Conservation (phyloP, 2,113 vertebrate species). For the Parus major region DNA sequence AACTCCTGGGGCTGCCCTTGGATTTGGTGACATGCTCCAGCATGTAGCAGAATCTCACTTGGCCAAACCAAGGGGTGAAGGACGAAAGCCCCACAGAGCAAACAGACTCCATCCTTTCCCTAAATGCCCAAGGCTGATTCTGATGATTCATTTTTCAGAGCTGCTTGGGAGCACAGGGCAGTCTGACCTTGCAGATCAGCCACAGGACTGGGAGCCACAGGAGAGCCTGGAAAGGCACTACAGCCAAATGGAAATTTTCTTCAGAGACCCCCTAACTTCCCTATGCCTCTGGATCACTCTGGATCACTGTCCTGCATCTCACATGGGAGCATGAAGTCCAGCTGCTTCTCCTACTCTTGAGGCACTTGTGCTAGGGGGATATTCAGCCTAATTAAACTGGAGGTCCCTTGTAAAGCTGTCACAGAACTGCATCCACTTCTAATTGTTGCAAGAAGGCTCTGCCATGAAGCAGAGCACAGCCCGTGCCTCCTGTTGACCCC, state of each 20-base stretch:
- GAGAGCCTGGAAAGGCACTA: background rate
- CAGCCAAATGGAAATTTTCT: background rate
- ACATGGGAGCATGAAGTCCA: background rate
- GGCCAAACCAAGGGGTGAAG: background rate
- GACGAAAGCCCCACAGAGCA: background rate
- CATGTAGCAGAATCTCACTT: background rate
- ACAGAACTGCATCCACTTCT: background rate
- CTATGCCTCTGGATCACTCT: background rate
- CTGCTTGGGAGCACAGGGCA: accelerated
- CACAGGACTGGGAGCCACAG: accelerated
- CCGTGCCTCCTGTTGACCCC: background rate
- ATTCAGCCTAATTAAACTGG: background rate
- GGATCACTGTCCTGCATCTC: background rate
- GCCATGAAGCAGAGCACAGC: accelerated
- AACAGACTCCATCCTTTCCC: background rate
- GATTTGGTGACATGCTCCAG: background rate
- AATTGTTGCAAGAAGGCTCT: background rate
- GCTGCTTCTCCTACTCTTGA: background rate
- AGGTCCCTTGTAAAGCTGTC: background rate
- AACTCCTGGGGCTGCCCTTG: background rate
- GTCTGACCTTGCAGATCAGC: background rate
- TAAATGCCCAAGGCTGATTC: background rate
- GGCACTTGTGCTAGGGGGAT: background rate
- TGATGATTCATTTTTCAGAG: background rate
- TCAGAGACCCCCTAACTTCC: background rate